phyloP scores from a whole-genome alignment of 2,113 vertebrate genomes.

The Prietella phreatophila region DNA sequence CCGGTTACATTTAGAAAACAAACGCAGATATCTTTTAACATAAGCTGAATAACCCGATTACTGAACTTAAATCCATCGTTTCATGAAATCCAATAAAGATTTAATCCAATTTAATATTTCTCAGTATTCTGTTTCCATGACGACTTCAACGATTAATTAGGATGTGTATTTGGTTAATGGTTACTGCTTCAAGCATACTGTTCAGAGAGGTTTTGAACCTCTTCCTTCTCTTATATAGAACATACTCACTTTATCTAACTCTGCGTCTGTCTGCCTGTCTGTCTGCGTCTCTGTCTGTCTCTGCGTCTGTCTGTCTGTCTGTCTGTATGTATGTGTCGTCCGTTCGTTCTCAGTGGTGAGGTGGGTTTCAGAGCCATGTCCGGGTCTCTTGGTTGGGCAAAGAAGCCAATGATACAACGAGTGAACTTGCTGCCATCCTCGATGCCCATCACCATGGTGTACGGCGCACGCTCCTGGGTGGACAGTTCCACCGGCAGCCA shows the following conservation, averaged over 20 bases:
- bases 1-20: neutral
- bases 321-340: neutral
- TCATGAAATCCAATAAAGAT: too few relatives aligned
- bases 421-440: slow-evolving; percentile 77
- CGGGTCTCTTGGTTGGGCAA: slow-evolving; percentile 84
- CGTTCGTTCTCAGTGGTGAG: slow-evolving; percentile 75
- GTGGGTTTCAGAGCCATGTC: slow-evolving; percentile 85
- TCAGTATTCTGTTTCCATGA: neutral
- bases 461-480: slow-evolving; percentile 85
- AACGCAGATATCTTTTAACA: neutral
- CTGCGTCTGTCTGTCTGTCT: neutral
- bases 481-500: slow-evolving; percentile 77
- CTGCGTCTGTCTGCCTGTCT: neutral
- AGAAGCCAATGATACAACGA: slow-evolving; percentile 85
- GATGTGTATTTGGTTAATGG: neutral
- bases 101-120: neutral
- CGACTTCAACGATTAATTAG: neutral
- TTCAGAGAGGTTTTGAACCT: neutral
- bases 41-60: neutral
- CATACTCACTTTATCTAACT: neutral
- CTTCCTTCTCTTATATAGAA: neutral
- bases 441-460: slow-evolving; percentile 83
- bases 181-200: neutral
- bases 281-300: too few relatives aligned
- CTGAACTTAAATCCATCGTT: too few relatives aligned